Base-by-base conservation (phyloP, 1,140 invertebrate species). In the Pseudachorutes palmiensis region DNA sequence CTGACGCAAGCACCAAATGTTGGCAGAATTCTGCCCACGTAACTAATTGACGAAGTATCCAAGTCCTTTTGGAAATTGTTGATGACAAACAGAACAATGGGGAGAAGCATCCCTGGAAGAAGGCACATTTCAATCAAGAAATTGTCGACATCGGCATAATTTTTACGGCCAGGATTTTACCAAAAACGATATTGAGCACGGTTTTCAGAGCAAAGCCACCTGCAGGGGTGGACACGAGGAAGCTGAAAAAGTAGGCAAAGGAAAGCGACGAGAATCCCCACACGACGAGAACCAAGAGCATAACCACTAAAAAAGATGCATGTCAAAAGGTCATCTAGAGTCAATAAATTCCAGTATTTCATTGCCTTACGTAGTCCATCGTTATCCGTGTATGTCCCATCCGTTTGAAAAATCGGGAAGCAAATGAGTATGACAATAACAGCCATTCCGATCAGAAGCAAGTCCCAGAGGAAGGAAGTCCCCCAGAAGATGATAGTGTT, bases 381-480 rank as follows among this genome's bases (percentile, higher is more conserved):
- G n/a, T 59, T 22, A 16, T 48, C 33, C 14, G 67, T 67, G 51
- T 63, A 72, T 0, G 67, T 57, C 12, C 29, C 9, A 59, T 67
- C 41, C 1, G 29, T 57, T 65, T 72, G 36, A 59, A 69, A 66
- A 16, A 72, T 64, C 16, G 67, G 70, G 55, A 72, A 72, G 33
- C 68, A 72, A 2, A 49, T 61, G 1, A 68, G 36, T 64, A 72
- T 72, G 31, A 62, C 58, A 24, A 22, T 26, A 45, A 83, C 83
- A 0, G 84, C 58, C 5, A 85, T 74, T 63, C 87, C 82, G 59
- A 86, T 88, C 29, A 86, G 75, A 74, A 84, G 82, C 75, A 83
- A 82, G 75, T 93, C 90, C 85, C 88, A 91, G 0, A 87, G 48
- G 26, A 87, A 83, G 0, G 85, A 84, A 0, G 85, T 80, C 1